Percentiles rank a stretch among this genome's conserved stretches.
These are phyloP conservation scores for Horisme vitalbata DNA, from an alignment of 2,888 invertebrate species.

Conservation along the genomic window DNA sequence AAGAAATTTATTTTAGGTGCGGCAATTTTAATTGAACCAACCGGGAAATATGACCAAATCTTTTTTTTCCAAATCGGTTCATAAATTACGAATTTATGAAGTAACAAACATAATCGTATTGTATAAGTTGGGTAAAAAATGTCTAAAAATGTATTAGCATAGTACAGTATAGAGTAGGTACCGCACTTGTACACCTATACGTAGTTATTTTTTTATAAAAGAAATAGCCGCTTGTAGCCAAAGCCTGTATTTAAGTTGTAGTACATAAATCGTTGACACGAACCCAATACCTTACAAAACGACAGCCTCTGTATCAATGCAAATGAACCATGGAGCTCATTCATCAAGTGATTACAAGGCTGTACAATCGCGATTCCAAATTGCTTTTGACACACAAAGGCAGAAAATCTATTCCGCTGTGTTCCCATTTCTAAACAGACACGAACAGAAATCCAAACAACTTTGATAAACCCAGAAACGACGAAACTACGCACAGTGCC, in stretches of 20 bases:
- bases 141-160: no score
- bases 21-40: no score
- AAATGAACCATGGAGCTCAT: constrained; percentile 6
- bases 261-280: constrained; percentile 1
- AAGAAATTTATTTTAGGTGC: no score
- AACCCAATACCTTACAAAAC: constrained; percentile 3
- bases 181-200: no score
- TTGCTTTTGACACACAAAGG: constrained; percentile 1
- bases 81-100: no score
- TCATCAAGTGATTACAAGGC: constrained; percentile 8
- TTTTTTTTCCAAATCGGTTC: no score
- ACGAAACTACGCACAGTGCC: no score
- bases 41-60: no score
- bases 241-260: background rate
- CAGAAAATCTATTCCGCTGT: background rate
- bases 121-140: no score
- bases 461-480: background rate
- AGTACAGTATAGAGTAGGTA: no score
- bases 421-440: background rate
- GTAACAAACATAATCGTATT: no score
- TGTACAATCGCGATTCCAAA: constrained; percentile 5
- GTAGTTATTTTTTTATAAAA: no score
- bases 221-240: background rate
- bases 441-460: background rate
- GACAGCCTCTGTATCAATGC: constrained; percentile 5